These are phyloP conservation scores for Choristoneura rosaceana DNA, from an alignment of 2,888 invertebrate species.

Conservation along the genomic window DNA sequence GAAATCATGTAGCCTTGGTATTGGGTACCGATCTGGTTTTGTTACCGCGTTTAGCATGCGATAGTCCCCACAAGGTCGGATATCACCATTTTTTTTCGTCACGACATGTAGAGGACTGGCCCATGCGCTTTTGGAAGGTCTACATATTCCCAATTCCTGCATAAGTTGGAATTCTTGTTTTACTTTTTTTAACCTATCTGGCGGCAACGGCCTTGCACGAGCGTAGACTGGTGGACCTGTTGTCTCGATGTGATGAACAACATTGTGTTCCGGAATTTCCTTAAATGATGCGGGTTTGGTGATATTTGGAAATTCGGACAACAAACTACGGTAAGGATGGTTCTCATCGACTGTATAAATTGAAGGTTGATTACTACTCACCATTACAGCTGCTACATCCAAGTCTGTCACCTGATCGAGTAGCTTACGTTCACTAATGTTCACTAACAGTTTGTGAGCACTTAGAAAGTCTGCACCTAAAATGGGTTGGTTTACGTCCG, in stretches of 20 bases:
- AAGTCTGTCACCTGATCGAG: not conserved
- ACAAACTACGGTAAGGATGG: not conserved
- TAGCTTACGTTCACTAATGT: not conserved
- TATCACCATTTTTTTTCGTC: slow-evolving; percentile 35
- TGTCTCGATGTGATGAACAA: slow-evolving; percentile 4
- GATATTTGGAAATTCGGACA: not conserved
- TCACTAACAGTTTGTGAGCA: not conserved
- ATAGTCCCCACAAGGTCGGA: slow-evolving; percentile 40
- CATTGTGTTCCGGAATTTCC: not conserved
- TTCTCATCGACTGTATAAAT: not conserved
- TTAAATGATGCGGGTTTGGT: slow-evolving; percentile 8
- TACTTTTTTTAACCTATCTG: not conserved
- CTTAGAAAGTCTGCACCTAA: slow-evolving; percentile 13
- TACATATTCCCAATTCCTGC: not conserved
- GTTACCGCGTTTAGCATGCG: slow-evolving; percentile 19
- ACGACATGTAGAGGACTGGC: not conserved
- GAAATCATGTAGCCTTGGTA: not conserved
- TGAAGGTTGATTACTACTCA: not conserved
- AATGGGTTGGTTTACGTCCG: slow-evolving; percentile 4
- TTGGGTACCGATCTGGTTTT: not conserved
- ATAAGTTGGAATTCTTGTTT: not conserved
- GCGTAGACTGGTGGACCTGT: not conserved
- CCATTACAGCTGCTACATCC: not conserved
- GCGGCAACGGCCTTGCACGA: not conserved
- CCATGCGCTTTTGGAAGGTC: not conserved